Percentiles rank a stretch among this genome's conserved stretches.
phyloP scores from a whole-genome alignment of 23 tunicate genomes.

The Trididemnum miniatum region DNA sequence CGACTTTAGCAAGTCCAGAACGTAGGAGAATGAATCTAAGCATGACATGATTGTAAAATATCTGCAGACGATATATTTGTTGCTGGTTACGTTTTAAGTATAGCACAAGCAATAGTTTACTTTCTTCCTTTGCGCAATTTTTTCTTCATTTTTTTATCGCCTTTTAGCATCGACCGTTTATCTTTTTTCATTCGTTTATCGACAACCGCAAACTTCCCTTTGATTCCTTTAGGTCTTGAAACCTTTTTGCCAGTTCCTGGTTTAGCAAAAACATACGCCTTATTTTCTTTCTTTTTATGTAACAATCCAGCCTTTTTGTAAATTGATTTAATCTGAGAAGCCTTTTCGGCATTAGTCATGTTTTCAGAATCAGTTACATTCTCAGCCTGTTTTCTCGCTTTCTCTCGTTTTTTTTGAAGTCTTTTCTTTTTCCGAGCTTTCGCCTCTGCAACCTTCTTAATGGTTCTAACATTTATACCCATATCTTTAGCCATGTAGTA shows the following conservation, averaged over 20 bases:
- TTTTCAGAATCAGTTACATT: constrained; percentile 57
- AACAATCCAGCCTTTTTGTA: constrained; percentile 87
- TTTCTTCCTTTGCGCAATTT: neutral
- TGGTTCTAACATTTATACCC: constrained; percentile 73
- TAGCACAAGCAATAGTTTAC: too few relatives aligned
- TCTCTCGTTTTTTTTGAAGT: constrained; percentile 63
- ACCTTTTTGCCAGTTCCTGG: constrained; percentile 86
- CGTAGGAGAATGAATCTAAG: too few relatives aligned
- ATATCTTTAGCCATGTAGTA: constrained; percentile 60
- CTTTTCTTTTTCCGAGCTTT: constrained; percentile 83
- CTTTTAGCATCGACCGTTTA: constrained; percentile 46
- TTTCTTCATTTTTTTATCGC: constrained; percentile 21
- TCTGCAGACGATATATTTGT: too few relatives aligned
- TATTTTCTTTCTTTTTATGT: constrained; percentile 84
- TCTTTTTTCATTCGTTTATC: constrained; percentile 97
- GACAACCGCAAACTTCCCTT: constrained; percentile 86
- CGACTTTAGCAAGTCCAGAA: too few relatives aligned
- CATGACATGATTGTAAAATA: too few relatives aligned
- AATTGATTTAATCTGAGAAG: constrained; percentile 73
- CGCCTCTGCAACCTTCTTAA: constrained; percentile 97
- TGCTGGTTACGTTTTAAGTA: too few relatives aligned
- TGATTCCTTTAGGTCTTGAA: constrained; percentile 88
- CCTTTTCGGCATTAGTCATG: constrained; percentile 84
- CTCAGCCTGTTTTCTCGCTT: constrained; percentile 84
- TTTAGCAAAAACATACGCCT: constrained; percentile 90